Conservation (phyloP, 2,797 vertebrate species). For the Staurois parvus region DNA sequence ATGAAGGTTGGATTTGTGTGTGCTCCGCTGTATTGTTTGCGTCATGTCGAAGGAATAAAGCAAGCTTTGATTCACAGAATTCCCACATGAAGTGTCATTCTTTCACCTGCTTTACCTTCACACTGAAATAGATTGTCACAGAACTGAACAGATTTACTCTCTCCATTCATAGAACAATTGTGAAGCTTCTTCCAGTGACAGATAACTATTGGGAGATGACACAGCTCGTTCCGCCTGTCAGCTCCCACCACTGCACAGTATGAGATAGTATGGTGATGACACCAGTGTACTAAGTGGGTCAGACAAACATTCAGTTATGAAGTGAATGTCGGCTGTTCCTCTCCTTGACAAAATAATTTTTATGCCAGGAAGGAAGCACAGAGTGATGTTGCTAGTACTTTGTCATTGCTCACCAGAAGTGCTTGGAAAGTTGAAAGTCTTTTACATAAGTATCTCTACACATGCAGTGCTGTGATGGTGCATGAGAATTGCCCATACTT, state of each 20-base stretch:
- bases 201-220: slow-evolving; percentile 71
- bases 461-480: too few species aligned
- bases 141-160: slow-evolving; percentile 62
- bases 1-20: too few species aligned
- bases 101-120: slow-evolving; percentile 31
- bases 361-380: not conserved
- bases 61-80: not conserved
- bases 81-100: not conserved
- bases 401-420: not conserved
- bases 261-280: slow-evolving; percentile 71
- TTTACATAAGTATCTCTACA: too few species aligned
- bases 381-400: not conserved
- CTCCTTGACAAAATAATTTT: slow-evolving; percentile 57
- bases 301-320: slow-evolving; percentile 74
- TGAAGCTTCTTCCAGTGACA: slow-evolving; percentile 74
- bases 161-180: slow-evolving; percentile 73
- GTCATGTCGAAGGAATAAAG: not conserved
- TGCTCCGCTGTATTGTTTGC: not conserved
- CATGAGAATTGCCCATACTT: too few species aligned
- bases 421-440: too few species aligned
- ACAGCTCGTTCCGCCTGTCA: slow-evolving; percentile 78
- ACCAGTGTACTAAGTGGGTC: slow-evolving; percentile 72
- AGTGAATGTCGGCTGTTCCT: slow-evolving; percentile 68
- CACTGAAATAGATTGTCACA: slow-evolving; percentile 64
- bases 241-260: slow-evolving; percentile 67